These are phyloP conservation scores for Abrostola tripartita DNA, from an alignment of 2,888 invertebrate genomes.

Conservation along the genomic window DNA sequence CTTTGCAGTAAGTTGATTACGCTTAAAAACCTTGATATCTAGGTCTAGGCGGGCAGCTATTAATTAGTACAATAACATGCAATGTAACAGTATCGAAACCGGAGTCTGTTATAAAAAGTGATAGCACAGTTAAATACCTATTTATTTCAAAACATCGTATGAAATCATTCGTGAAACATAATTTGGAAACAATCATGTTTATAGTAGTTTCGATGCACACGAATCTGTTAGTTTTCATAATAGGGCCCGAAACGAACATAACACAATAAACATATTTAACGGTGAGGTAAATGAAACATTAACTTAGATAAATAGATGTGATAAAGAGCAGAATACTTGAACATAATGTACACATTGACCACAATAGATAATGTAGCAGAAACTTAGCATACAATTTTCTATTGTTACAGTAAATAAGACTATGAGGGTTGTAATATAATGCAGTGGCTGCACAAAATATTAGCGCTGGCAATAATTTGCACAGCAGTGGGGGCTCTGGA, in stretches of 20 bases:
- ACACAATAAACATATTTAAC: slow-evolving; percentile 5
- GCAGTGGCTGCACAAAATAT: slow-evolving; percentile 87
- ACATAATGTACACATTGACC: slow-evolving; percentile 20
- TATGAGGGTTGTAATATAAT: slow-evolving; percentile 87
- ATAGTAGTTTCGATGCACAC: slow-evolving; percentile 3
- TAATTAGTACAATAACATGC: slow-evolving; percentile 49
- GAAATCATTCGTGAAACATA: slow-evolving; percentile 15
- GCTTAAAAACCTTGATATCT: slow-evolving; percentile 58
- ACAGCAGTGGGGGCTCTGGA: slow-evolving; percentile 73
- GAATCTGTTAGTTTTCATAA: neutral
- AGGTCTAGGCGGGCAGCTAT: slow-evolving; percentile 64
- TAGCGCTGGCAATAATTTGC: slow-evolving; percentile 85
- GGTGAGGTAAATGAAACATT: neutral
- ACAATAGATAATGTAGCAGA: slow-evolving; percentile 35
- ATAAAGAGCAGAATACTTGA: slow-evolving; percentile 10
- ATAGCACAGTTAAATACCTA: slow-evolving; percentile 38
- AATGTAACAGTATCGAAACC: slow-evolving; percentile 51
- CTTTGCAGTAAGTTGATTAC: slow-evolving; percentile 37
- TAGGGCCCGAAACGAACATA: slow-evolving; percentile 5
- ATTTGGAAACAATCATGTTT: slow-evolving; percentile 29
- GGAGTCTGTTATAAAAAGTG: slow-evolving; percentile 32
- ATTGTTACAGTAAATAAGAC: slow-evolving; percentile 86
- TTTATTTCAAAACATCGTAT: slow-evolving; percentile 35
- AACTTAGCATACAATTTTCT: slow-evolving; percentile 60
- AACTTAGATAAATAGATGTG: slow-evolving; percentile 14